phyloP scores from a whole-genome alignment of 2,113 vertebrate species.

The Mixornis gularis region DNA sequence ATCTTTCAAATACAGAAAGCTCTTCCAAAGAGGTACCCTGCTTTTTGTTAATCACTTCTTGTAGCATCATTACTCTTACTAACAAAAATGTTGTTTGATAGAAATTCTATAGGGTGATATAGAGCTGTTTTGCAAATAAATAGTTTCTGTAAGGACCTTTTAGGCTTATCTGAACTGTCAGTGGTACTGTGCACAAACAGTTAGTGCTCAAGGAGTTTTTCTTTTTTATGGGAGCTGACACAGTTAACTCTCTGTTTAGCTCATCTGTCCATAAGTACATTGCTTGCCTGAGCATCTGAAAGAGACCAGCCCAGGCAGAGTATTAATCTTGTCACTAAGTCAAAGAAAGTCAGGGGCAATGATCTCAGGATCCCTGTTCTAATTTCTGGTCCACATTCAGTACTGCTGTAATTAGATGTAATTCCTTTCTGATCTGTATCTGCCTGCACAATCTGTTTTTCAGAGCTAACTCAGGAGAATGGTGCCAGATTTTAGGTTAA shows the following conservation, averaged over 20 bases:
- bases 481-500: slow-evolving; percentile 34
- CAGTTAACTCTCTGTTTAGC: slow-evolving; percentile 11
- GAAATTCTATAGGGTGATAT: background rate
- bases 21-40: background rate
- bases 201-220: background rate
- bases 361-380: slow-evolving; percentile 5
- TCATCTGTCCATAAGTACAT: background rate
- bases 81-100: background rate
- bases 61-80: background rate
- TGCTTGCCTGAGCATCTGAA: background rate
- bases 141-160: background rate
- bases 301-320: background rate
- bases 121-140: background rate
- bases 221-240: slow-evolving; percentile 12
- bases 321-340: slow-evolving; percentile 9
- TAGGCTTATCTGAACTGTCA: background rate
- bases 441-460: slow-evolving; percentile 33
- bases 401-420: slow-evolving; percentile 9
- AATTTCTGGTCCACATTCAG: slow-evolving; percentile 18
- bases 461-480: background rate
- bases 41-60: background rate
- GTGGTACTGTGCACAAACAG: background rate
- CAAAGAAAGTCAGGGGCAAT: background rate
- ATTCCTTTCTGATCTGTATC: slow-evolving; percentile 1
- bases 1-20: background rate